Base-by-base conservation (phyloP, 1,140 invertebrate genomes). In the Dreissena polymorpha region DNA sequence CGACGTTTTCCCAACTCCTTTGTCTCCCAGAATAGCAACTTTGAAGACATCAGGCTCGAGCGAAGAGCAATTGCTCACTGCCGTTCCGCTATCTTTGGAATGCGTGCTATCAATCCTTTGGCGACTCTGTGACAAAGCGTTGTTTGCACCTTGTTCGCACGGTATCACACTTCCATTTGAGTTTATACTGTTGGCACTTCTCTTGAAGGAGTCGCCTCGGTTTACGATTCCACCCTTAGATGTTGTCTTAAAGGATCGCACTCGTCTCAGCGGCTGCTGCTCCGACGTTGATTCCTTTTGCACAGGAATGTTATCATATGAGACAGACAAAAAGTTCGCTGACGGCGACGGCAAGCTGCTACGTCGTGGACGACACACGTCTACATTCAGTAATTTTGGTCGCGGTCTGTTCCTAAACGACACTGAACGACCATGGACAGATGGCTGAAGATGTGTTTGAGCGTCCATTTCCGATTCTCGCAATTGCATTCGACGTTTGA, bases 191-290 rank as follows among this genome's bases (percentile, higher is more conserved):
- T 90, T 92, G 51, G 91, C 89, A 82, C 90, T 90, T 70, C 77
- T 94, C 80, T 95, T 93, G 91, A 97, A 97, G 85, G 97, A 96
- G 93, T 98, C 97, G 0, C 97, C 97, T 83, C 97, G 96, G 94
- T 98, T 98, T 18, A 98, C 96, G 81, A 98, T 95, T 8, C 97
- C 97, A 64, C 87, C 87, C 95, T 98, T 98, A 68, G 96, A 95
- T 68, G 96, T 97, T 88, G 96, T 95, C 92, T 96, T 97, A 93
- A 98, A 98, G 76, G 96, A 97, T 86, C 97, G 94, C 68, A 98
- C 95, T 74, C 97, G 94, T 92, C 97, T 97, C 57, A 97, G 78
- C 1, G 74, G 94, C 3, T 97, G 76, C n/a, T 51, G 18, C 14
- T 72, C 21, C 7, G n/a, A 53, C 18, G 86, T 80, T 13, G 74